phyloP scores from a whole-genome alignment of 2,113 vertebrate species.

The Silurus asotus region DNA sequence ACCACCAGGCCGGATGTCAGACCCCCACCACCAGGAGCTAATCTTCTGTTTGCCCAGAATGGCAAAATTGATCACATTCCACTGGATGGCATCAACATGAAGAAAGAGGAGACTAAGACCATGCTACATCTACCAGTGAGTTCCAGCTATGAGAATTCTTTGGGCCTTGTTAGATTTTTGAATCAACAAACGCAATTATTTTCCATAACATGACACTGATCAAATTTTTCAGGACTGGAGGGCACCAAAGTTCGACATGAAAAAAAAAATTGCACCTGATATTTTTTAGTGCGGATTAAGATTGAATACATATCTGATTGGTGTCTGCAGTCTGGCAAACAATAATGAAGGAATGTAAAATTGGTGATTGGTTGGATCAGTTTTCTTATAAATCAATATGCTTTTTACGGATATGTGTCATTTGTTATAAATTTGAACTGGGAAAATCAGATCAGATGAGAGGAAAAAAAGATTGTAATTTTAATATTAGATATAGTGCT shows the following conservation, averaged over 20 bases:
- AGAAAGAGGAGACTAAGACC: constrained; percentile 76
- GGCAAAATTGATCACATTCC: constrained; percentile 89
- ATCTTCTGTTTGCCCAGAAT: constrained; percentile 88
- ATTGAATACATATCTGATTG: neutral
- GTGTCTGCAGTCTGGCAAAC: neutral
- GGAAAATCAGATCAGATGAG: neutral
- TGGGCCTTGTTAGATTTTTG: neutral
- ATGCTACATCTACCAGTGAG: constrained; percentile 87
- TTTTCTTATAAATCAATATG: no score
- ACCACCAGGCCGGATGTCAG: constrained; percentile 76
- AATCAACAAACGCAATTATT: neutral
- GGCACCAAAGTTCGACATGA: neutral
- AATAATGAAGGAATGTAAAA: neutral
- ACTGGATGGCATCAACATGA: constrained; percentile 79
- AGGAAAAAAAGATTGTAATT: neutral
- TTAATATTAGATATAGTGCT: neutral
- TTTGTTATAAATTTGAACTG: neutral
- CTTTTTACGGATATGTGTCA: neutral
- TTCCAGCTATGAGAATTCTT: constrained; percentile 18
- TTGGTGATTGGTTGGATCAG: neutral
- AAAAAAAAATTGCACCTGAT: no score
- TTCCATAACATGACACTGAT: neutral
- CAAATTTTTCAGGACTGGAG: neutral
- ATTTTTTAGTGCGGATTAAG: neutral
- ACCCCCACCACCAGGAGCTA: constrained; percentile 77